Base-by-base conservation (phyloP, 2,113 vertebrate genomes). In the Pluvianellus socialis region DNA sequence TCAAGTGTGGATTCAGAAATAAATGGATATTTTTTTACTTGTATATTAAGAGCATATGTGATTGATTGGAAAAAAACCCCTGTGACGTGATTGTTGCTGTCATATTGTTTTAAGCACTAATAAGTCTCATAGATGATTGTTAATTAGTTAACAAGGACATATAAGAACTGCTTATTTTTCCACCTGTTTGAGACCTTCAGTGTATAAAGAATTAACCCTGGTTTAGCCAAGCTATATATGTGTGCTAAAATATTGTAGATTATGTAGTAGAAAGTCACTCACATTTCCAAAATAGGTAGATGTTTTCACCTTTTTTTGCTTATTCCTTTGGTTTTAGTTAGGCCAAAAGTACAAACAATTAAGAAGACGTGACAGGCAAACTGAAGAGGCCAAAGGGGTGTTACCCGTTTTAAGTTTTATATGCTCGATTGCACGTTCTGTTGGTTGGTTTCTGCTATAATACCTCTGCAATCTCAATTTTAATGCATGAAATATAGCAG, bases 61-160 rank as follows among this genome's bases (percentile, higher is more conserved):
- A 53, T 30, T 58, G 19, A 23, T 72, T 63, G 49, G 13, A 23
- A 56, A 79, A 75, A 66, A 65, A 38, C 0, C 0, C 35, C 0
- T 26, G 28, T 30, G 66, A 45, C 14, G 74, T 6, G 33, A 22
- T 49, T 71, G 22, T 14, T 59, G 12, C 17, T 79, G 21, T 59
- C 42, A 17, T 33, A 10, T 53, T 89, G 19, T 61, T 93, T 81
- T 53, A 85, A 50, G 30, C 27, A 53, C 30, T 71, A 40, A 17
- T 38, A 73, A 22, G 7, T 59, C 47, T 72, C 18, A n/a, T 13
- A 63, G 71, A 32, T 52, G 7, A 63, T 45, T 1, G 1, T 50
- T 79, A 87, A 59, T 77, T 73, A 71, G 3, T 58, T 86, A 73
- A 73, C 10, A 85, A 52, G n/a, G 9, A n/a, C 22, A 35, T 49